Base-by-base conservation (phyloP, 1,140 invertebrate species). In the Propsilocerus akamusi region DNA sequence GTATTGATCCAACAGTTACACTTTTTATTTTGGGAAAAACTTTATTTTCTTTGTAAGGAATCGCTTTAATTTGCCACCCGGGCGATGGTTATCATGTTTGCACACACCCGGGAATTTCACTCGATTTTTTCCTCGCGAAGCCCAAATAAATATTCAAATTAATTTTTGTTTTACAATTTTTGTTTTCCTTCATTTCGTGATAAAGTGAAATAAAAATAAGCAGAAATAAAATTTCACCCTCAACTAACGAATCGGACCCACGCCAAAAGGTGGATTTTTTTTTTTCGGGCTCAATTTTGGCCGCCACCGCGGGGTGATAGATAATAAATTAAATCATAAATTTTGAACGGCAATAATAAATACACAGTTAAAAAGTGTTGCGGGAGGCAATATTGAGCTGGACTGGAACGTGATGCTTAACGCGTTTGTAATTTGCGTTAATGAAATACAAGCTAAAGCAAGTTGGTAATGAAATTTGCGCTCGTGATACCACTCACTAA, bases 261-360 rank as follows among this genome's bases (percentile, higher is more conserved):
- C 6, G 22, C 25, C 28, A 49, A 24, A 26, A 26, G n/a, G n/a
- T n/a, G n/a, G n/a, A n/a, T 49, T 22, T 49, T 11, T 24, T 47
- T 47, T 12, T 30, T 25, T 30, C 47, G 24, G 14, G 47, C 24
- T 24, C 10, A 17, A 26, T 12, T 47, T 47, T 10, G 25, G 25
- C 24, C 24, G n/a, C 28, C 28, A 47, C 17, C 20, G 22, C 17
- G 17, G 24, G 47, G 47, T 49, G 47, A 49, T 49, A 49, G 47
- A 49, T 49, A 49, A 49, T 49, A 49, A 49, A 49, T 49, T 49
- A 49, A 49, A 49, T 49, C 25, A 26, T 49, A 49, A 49, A 49
- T 49, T 49, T 49, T 24, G 22, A 14, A 20, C 34, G 34, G 12
- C 34, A 41, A 41, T 41, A 41, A 41, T 41, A 41, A 41, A 20